Conservation (phyloP, 2,113 vertebrate species). For the Sporophila hypoxantha region DNA sequence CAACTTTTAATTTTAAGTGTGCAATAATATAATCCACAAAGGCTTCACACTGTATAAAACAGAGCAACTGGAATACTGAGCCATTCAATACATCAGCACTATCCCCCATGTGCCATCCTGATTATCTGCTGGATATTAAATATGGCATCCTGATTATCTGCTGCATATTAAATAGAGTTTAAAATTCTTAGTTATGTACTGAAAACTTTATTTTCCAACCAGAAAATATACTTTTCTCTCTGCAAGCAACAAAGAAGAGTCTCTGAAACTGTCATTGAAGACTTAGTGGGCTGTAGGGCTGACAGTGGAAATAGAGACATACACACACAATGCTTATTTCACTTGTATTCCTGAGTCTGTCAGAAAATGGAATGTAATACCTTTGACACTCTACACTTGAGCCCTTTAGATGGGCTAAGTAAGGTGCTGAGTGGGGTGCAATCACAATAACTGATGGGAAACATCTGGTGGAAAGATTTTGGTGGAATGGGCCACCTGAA, state of each 20-base stretch:
- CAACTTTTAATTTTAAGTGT: neutral
- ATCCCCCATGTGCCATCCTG: neutral
- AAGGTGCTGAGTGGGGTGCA: neutral
- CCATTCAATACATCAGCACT: neutral
- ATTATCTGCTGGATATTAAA: neutral
- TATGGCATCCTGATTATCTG: neutral
- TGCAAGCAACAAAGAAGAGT: neutral
- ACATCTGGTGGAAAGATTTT: slow-evolving; percentile 17
- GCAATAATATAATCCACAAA: neutral
- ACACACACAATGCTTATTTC: neutral
- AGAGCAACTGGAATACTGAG: neutral
- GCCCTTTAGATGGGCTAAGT: neutral
- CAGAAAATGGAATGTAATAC: neutral
- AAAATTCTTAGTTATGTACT: neutral
- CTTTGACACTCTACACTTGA: neutral
- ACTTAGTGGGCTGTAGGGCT: neutral
- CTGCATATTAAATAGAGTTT: neutral
- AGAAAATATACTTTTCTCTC: neutral
- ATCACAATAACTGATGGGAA: neutral
- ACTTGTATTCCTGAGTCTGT: neutral
- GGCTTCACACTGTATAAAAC: neutral
- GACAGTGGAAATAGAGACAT: neutral
- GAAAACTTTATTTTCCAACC: neutral
- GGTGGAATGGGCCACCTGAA: neutral
- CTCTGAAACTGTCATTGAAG: neutral